These are phyloP conservation scores for Andrena minutula DNA, from an alignment of 2,888 invertebrate species.

Conservation along the genomic window DNA sequence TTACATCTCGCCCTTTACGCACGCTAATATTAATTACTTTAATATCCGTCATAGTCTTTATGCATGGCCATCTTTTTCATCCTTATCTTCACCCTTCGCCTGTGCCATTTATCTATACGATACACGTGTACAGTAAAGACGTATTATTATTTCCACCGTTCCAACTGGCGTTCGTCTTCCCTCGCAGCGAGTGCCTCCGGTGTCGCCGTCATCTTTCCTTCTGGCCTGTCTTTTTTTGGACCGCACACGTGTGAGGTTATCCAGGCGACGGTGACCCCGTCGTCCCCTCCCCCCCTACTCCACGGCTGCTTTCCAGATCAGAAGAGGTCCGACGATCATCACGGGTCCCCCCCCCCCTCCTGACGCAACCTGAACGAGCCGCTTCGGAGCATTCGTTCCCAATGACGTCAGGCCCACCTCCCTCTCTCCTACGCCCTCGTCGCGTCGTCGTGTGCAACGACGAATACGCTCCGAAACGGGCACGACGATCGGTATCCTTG, in stretches of 20 bases:
- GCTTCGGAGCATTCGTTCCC: conserved; percentile 73
- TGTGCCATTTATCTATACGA: too few species aligned
- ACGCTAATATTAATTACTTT: too few species aligned
- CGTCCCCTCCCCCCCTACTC: conserved; percentile 70
- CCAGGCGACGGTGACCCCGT: conserved; percentile 79
- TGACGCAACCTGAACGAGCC: conserved; percentile 77
- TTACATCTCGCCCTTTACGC: too few species aligned
- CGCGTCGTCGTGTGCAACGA: conserved; percentile 21
- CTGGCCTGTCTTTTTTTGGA: conserved; percentile 67
- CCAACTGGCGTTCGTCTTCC: not conserved
- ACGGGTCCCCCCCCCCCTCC: conserved; percentile 67
- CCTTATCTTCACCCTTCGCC: too few species aligned
- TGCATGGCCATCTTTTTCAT: too few species aligned
- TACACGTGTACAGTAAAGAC: too few species aligned
- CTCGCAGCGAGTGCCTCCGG: conserved; percentile 11
- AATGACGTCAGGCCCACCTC: conserved; percentile 73
- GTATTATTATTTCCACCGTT: conserved; percentile 17
- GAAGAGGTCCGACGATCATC: conserved; percentile 66
- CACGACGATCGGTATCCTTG: conserved; percentile 47
- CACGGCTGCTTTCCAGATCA: conserved; percentile 71
- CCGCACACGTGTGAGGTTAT: conserved; percentile 81
- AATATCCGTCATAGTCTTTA: too few species aligned
- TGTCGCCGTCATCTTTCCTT: conserved; percentile 46
- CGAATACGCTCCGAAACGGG: conserved; percentile 45
- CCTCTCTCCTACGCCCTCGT: conserved; percentile 30